phyloP scores from a whole-genome alignment of 53 echinoderm and acorn worm genomes.

The Crossaster papposus region DNA sequence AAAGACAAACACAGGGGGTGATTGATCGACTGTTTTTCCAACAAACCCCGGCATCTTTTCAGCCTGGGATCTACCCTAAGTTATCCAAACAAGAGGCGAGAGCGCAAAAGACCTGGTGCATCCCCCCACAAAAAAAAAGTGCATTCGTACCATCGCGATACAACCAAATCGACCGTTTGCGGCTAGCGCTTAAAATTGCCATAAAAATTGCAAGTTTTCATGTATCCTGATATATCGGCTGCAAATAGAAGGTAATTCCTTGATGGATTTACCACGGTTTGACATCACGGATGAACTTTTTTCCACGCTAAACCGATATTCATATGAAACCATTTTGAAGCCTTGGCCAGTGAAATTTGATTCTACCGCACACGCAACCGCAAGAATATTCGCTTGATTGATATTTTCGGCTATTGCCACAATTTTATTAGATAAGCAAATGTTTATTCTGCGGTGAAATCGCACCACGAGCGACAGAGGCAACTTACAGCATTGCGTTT shows the following conservation, averaged over 20 bases:
- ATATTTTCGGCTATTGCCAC: no score
- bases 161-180: no score
- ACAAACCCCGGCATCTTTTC: conserved; percentile 11
- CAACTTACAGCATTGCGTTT: no score
- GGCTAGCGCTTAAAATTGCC: no score
- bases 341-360: not conserved
- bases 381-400: no score
- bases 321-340: not conserved
- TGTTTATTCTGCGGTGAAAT: no score
- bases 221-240: not conserved
- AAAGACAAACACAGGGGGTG: conserved; percentile 44
- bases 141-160: no score
- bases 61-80: not conserved
- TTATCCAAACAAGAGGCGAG: conserved; percentile 25
- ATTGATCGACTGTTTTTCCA: conserved; percentile 40
- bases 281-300: conserved; percentile 2
- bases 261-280: not conserved
- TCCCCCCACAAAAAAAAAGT: not conserved
- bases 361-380: not conserved
- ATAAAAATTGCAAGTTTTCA: not conserved
- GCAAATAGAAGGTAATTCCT: not conserved
- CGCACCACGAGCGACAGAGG: no score
- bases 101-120: not conserved
- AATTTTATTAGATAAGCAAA: no score
- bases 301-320: not conserved